A percentile compares a stretch with the other conserved stretches of the same genome.
Conservation (phyloP, 2,113 vertebrate genomes). For the Epinephelus moara region DNA sequence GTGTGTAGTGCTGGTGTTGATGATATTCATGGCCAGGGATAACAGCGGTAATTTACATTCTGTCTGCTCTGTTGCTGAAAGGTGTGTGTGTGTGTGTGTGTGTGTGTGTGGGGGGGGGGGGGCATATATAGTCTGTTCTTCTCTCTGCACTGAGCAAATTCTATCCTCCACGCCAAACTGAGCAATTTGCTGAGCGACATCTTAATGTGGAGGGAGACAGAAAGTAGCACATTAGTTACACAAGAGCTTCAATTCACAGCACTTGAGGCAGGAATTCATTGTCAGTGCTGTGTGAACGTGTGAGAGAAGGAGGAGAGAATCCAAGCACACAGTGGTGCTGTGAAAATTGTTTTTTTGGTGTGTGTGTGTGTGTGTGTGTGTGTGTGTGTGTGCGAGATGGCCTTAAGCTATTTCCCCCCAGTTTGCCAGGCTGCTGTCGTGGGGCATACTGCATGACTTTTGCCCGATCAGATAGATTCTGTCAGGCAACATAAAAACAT, state of each 20-base stretch:
- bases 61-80: constrained; percentile 22
- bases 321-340: constrained; percentile 40
- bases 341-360: constrained; percentile 26
- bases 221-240: constrained; percentile 41
- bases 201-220: constrained; percentile 31
- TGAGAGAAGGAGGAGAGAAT: constrained; percentile 39
- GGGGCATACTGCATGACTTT: neutral
- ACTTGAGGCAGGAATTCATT: constrained; percentile 39
- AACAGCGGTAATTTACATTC: constrained; percentile 55
- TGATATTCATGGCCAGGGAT: constrained; percentile 58
- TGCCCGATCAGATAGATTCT: constrained; percentile 23
- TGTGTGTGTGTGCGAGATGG: constrained; percentile 3
- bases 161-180: constrained; percentile 29
- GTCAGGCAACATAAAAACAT: constrained; percentile 17
- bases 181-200: constrained; percentile 35
- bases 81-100: too few relatives aligned
- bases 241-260: constrained; percentile 45
- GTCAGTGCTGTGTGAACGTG: constrained; percentile 43
- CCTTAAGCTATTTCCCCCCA: constrained; percentile 27
- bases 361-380: too few relatives aligned
- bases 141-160: constrained; percentile 3
- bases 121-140: constrained; percentile 16
- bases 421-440: constrained; percentile 1
- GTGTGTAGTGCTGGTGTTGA: constrained; percentile 30
- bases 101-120: neutral